Evolutionary conservation across 2,113 vertebrate species (phyloP), one percentile per base, ranked within the genome.

Genomic region (Onychostoma macrolepis): DNA sequence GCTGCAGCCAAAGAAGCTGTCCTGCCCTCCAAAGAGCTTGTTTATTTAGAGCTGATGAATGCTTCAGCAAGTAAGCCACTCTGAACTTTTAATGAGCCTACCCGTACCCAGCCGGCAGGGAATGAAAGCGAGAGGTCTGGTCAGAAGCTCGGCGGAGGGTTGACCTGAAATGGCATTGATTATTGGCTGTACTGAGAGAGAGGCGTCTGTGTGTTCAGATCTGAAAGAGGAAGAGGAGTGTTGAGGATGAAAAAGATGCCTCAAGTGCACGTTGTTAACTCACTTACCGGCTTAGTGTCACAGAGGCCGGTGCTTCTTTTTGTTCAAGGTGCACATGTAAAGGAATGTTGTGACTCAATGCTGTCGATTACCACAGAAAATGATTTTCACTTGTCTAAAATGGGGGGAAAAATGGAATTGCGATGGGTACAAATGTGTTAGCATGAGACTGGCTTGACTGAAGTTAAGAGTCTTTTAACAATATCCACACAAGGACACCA

Each of bases 21-120:
- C 78, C 79, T 79, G 79, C 72, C 72, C 79, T 87, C 72, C 72
- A 24, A 79, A 43, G 72, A 74, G 79, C 86, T 87, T 85, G 84
- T 89, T 89, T 89, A 87, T 89, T 77, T 83, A 86, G 61, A 79
- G 82, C 81, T 76, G 61, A 86, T 85, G 82, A 87, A 89, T 87
- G 82, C 83, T 74, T 74, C 72, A 80, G 80, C 65, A 67, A 72
- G 72, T 53, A 85, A 88, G 84, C 33, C 72, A 28, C 87, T 77
- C 84, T 89, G 89, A 89, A 89, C 89, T 89, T 89, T 87, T 88
- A 89, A 89, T 85, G 74, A 87, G 89, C 83, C 86, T 87, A 86
- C 36, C 63, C 80, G 72, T 65, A 87, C 79, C 61, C 71, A 58
- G 19, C 61, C 85, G 83, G 87, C 85, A 79, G 86, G 89, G 89